Evolutionary conservation across 2,888 invertebrate species (phyloP).

Genomic region (Sabatieria punctata): DNA sequence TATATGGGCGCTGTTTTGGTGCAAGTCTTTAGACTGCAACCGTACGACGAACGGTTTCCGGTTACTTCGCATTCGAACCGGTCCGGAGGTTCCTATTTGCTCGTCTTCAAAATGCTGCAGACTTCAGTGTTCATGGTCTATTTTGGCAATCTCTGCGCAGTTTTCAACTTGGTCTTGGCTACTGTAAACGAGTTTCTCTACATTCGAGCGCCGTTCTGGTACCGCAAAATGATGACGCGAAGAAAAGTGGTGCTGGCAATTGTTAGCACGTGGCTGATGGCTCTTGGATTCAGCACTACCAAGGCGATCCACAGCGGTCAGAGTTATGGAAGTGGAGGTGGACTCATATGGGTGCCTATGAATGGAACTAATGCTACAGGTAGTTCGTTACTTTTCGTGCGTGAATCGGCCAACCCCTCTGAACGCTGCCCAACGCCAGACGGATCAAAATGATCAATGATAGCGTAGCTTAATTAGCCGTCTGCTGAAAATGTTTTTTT

Average conservation of each 20-base stretch:
- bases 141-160: conserved; percentile 10
- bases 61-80: background rate
- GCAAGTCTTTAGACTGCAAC: background rate
- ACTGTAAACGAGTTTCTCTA: conserved; percentile 10
- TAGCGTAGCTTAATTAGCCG: too few species aligned
- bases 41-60: background rate
- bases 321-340: background rate
- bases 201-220: conserved; percentile 8
- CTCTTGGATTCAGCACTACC: conserved; percentile 4
- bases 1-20: conserved; percentile 9
- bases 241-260: conserved; percentile 1
- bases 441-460: too few species aligned
- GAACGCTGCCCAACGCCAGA: too few species aligned
- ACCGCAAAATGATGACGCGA: conserved; percentile 3
- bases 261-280: conserved; percentile 6
- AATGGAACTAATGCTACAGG: too few species aligned
- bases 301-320: background rate
- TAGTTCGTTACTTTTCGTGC: too few species aligned
- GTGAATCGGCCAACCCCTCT: too few species aligned
- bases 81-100: background rate
- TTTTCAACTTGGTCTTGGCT: conserved; percentile 10
- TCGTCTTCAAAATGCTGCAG: conserved; percentile 8
- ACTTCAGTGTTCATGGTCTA: conserved; percentile 9
- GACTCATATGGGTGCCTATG: too few species aligned
- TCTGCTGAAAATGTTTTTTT: too few species aligned